Evolutionary conservation across 2,888 invertebrate genomes (phyloP).

Genomic region (Drosophila melanosoma): DNA sequence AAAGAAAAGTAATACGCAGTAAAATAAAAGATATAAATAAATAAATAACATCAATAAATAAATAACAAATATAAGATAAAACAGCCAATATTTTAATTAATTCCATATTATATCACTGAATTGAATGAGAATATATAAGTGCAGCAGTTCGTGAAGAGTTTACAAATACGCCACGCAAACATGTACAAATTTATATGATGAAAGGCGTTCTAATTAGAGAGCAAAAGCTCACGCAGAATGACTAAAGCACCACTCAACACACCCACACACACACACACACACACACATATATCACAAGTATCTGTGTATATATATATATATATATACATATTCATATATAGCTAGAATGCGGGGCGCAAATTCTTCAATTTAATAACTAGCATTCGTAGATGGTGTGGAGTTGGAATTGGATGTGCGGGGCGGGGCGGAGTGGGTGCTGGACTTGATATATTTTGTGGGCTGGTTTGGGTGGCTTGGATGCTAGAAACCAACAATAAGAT

Average conservation of each 20-base stretch:
- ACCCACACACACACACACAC: conserved; percentile 6
- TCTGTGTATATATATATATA: not conserved
- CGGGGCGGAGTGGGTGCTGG: conserved; percentile 9
- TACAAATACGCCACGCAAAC: conserved; percentile 1
- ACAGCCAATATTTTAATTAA: not conserved
- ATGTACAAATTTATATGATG: conserved; percentile 18
- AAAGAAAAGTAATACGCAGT: not conserved
- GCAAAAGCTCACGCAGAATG: conserved; percentile 74
- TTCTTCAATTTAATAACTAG: conserved; percentile 82
- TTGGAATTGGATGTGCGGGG: not conserved
- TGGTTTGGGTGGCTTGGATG: conserved; percentile 43
- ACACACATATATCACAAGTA: not conserved
- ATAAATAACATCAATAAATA: not conserved
- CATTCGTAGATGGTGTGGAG: conserved; percentile 70
- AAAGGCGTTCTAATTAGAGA: conserved; percentile 81
- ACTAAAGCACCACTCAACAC: conserved; percentile 60
- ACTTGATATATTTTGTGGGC: conserved; percentile 11
- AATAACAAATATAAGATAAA: not conserved
- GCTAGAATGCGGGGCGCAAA: conserved; percentile 66
- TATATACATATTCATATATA: conserved; percentile 1
- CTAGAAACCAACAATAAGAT: conserved; percentile 54
- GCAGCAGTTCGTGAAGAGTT: not conserved
- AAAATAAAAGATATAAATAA: too few relatives aligned
- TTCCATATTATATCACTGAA: not conserved
- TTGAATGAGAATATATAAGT: not conserved